These are phyloP conservation scores for Nomada ruficornis DNA, from an alignment of 2,888 invertebrate species.

Conservation along the genomic window DNA sequence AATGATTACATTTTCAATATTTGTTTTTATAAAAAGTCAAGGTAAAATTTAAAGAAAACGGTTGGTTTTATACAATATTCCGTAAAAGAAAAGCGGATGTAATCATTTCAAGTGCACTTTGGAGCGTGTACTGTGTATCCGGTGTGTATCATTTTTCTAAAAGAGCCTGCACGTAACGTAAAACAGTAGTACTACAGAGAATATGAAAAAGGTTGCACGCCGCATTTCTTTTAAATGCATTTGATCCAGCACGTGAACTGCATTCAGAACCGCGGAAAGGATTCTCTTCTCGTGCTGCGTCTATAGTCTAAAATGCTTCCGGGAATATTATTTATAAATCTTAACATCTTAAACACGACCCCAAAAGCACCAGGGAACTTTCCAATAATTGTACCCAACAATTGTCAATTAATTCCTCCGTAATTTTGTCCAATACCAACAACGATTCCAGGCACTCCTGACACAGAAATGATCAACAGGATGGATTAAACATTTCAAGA, in stretches of 20 bases:
- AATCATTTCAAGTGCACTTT: not conserved
- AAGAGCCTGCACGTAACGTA: constrained; percentile 1
- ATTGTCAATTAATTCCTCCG: too few relatives aligned
- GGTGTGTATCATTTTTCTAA: constrained; percentile 1
- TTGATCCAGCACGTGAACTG: not conserved
- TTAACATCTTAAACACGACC: too few relatives aligned
- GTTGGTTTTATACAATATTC: not conserved
- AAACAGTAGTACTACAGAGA: constrained; percentile 1
- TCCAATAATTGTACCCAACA: not conserved
- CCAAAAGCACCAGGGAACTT: not conserved
- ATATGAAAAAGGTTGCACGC: constrained; percentile 2
- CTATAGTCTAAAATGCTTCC: constrained; percentile 2
- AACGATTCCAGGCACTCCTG: too few relatives aligned
- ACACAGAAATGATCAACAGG: too few relatives aligned
- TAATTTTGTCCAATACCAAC: too few relatives aligned
- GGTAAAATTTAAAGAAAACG: not conserved
- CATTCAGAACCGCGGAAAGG: constrained; percentile 8
- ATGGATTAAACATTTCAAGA: too few relatives aligned
- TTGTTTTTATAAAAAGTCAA: not conserved
- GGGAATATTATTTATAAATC: constrained; percentile 11
- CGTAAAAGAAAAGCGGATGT: not conserved
- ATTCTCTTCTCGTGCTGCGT: not conserved
- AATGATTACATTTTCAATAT: not conserved
- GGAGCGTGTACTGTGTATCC: not conserved
- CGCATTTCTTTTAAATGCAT: constrained; percentile 31